Evolutionary conservation across 1,140 invertebrate species (phyloP).

Genomic region (Arctopsyche grandis): DNA sequence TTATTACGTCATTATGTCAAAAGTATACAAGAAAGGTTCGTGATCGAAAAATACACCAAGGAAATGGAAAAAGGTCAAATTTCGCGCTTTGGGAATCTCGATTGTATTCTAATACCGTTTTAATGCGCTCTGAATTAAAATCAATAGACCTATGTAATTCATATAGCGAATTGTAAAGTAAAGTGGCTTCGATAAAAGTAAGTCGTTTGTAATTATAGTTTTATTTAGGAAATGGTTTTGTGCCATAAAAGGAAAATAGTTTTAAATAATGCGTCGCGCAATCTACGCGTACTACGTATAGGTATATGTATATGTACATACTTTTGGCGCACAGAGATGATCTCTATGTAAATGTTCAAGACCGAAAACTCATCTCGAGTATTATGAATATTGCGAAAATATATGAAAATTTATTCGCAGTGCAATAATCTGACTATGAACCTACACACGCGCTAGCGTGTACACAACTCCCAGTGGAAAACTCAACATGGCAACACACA

Average conservation of each 20-base stretch:
- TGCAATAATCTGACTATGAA: slow-evolving; percentile 15
- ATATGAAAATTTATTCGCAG: slow-evolving; percentile 24
- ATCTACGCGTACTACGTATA: neutral
- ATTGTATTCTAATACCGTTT: slow-evolving; percentile 6
- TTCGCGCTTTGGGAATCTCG: slow-evolving; percentile 1
- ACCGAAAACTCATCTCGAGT: neutral
- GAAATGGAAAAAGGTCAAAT: neutral
- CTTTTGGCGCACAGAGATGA: neutral
- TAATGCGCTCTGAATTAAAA: no score
- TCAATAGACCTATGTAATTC: no score
- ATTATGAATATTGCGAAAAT: slow-evolving; percentile 13
- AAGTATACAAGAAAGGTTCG: no score
- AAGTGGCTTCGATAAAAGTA: no score
- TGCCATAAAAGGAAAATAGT: no score
- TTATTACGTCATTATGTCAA: no score
- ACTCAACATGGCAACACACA: neutral
- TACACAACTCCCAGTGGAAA: neutral
- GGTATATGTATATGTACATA: neutral
- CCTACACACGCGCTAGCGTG: no score
- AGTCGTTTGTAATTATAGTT: no score
- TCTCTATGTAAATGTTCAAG: slow-evolving; percentile 14
- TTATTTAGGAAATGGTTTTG: no score
- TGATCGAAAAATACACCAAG: no score
- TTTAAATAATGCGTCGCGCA: no score
- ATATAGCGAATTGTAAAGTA: no score